Percentiles rank a stretch among this genome's conserved stretches.
phyloP scores from a whole-genome alignment of 1,140 invertebrate genomes.

The Nephotettix cincticeps region DNA sequence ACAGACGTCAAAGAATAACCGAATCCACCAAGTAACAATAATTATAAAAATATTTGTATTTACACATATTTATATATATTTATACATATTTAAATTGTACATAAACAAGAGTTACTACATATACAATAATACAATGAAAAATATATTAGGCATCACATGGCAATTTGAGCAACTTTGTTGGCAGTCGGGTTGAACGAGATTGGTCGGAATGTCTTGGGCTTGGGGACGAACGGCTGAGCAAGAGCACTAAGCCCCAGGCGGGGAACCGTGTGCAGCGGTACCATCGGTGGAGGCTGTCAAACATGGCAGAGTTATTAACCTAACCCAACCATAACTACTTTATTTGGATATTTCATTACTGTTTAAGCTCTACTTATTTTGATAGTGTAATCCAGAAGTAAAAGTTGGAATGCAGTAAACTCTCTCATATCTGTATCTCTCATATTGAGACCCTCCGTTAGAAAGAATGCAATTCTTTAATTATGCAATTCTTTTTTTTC shows the following conservation, averaged over 20 bases:
- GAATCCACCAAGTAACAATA: not conserved
- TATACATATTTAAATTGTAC: not conserved
- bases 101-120: not conserved
- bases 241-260: conserved; percentile 23
- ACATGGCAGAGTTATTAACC: no score
- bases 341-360: not conserved
- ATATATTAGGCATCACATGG: conserved; percentile 20
- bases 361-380: not conserved
- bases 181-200: conserved; percentile 48
- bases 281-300: conserved; percentile 20
- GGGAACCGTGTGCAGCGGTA: not conserved
- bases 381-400: not conserved
- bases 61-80: not conserved
- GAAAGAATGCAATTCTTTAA: no score
- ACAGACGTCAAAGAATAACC: conserved; percentile 11
- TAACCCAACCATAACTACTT: no score
- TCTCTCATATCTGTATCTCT: no score
- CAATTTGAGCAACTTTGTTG: conserved; percentile 37
- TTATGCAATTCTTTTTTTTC: no score
- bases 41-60: not conserved
- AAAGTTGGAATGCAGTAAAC: not conserved
- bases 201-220: conserved; percentile 48
- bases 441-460: no score
- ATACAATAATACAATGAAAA: conserved; percentile 1
- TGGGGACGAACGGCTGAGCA: conserved; percentile 46